phyloP scores from a whole-genome alignment of 2,113 vertebrate species.

The Falcunculus frontatus region DNA sequence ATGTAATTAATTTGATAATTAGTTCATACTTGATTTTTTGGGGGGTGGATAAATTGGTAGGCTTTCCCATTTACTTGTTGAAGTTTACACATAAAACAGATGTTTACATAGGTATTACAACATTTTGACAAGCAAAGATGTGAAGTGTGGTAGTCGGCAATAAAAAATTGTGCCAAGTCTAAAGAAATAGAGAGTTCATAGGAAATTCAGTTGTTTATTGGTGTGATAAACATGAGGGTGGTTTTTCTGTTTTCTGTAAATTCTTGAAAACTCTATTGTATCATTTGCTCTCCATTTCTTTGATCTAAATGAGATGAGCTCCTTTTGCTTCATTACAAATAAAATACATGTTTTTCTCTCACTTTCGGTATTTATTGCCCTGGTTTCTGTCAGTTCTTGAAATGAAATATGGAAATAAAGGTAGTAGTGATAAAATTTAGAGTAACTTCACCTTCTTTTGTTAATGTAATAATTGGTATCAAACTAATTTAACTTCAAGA shows the following conservation, averaged over 20 bases:
- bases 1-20: constrained; percentile 25
- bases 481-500: not conserved
- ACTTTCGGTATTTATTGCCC: not conserved
- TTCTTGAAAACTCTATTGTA: constrained; percentile 40
- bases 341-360: constrained; percentile 56
- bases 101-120: constrained; percentile 60
- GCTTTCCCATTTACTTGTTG: constrained; percentile 50
- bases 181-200: not conserved
- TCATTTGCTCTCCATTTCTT: constrained; percentile 11
- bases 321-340: constrained; percentile 49
- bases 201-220: constrained; percentile 9
- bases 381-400: not conserved
- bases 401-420: not conserved
- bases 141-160: not conserved
- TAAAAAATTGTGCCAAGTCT: constrained; percentile 35
- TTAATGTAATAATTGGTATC: not conserved
- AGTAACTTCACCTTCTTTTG: not conserved
- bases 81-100: constrained; percentile 68
- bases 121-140: constrained; percentile 38
- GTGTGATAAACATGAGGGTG: not conserved
- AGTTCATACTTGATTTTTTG: constrained; percentile 31
- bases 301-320: constrained; percentile 27
- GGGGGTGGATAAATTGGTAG: not conserved
- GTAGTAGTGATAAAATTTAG: not conserved
- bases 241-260: constrained; percentile 8